Evolutionary conservation across 2,888 invertebrate species (phyloP).

Genomic region (Eupithecia dodoneata): DNA sequence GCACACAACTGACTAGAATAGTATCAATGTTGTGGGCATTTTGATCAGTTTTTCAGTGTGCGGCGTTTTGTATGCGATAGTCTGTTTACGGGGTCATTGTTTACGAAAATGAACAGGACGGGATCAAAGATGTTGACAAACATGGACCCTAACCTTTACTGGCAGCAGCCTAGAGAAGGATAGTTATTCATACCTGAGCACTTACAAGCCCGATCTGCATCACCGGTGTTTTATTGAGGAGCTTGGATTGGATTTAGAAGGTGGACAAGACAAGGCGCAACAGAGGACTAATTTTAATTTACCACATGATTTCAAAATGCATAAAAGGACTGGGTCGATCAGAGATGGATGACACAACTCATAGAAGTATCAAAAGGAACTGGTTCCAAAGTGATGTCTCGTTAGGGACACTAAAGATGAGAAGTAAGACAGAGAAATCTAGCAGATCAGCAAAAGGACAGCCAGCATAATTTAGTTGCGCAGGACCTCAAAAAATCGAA

Average conservation of each 20-base stretch:
- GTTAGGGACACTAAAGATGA: neutral
- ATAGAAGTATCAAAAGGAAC: neutral
- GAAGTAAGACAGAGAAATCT: neutral
- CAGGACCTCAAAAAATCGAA: neutral
- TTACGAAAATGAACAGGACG: conserved; percentile 47
- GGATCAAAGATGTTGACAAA: neutral
- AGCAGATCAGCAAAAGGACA: neutral
- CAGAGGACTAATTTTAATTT: neutral
- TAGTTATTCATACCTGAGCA: neutral
- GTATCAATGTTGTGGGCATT: conserved; percentile 47
- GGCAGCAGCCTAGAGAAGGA: neutral
- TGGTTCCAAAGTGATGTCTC: neutral
- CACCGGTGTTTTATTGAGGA: neutral
- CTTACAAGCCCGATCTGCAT: neutral
- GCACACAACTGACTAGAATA: conserved; percentile 41
- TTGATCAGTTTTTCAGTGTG: conserved; percentile 48
- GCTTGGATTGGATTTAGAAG: neutral
- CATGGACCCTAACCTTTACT: neutral
- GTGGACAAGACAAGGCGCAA: neutral
- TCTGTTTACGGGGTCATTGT: conserved; percentile 68
- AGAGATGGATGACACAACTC: neutral
- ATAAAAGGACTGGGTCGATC: neutral
- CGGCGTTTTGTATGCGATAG: conserved; percentile 66
- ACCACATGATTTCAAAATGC: neutral
- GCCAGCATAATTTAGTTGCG: neutral